phyloP scores from a whole-genome alignment of 2,113 vertebrate genomes.

The Polypterus bichir region DNA sequence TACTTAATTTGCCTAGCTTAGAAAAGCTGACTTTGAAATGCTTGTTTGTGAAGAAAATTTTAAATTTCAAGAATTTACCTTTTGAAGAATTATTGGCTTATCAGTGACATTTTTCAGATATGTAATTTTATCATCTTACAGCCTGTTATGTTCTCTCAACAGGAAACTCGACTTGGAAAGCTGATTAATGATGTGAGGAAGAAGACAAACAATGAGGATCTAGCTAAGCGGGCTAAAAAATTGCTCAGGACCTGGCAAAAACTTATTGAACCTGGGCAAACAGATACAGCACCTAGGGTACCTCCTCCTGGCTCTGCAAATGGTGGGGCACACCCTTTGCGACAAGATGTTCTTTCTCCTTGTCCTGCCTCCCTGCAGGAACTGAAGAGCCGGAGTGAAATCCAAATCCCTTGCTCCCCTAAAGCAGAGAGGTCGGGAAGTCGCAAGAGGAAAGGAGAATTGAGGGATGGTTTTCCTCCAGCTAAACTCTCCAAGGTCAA shows the following conservation, averaged over 20 bases:
- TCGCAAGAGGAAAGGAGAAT: slow-evolving; percentile 66
- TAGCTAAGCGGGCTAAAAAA: slow-evolving; percentile 85
- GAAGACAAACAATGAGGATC: slow-evolving; percentile 81
- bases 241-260: slow-evolving; percentile 84
- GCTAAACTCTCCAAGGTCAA: slow-evolving; percentile 62
- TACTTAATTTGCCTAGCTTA: no score
- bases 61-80: no score
- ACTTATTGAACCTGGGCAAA: slow-evolving; percentile 67
- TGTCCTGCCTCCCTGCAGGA: slow-evolving; percentile 56
- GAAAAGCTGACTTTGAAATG: no score
- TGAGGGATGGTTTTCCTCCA: slow-evolving; percentile 53
- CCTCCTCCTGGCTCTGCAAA: slow-evolving; percentile 66
- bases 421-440: slow-evolving; percentile 69
- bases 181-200: slow-evolving; percentile 89
- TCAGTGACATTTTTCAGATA: neutral
- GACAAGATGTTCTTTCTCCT: slow-evolving; percentile 50
- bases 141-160: slow-evolving; percentile 13
- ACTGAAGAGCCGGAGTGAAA: slow-evolving; percentile 73
- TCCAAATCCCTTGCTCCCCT: slow-evolving; percentile 77
- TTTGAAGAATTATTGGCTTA: no score
- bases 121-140: neutral
- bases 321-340: slow-evolving; percentile 53
- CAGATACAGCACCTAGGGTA: slow-evolving; percentile 52
- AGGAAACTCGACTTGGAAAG: slow-evolving; percentile 90
- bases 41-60: no score